These are phyloP conservation scores for Hirtodrosophila duncani DNA, from an alignment of 2,888 invertebrate species.

Conservation along the genomic window DNA sequence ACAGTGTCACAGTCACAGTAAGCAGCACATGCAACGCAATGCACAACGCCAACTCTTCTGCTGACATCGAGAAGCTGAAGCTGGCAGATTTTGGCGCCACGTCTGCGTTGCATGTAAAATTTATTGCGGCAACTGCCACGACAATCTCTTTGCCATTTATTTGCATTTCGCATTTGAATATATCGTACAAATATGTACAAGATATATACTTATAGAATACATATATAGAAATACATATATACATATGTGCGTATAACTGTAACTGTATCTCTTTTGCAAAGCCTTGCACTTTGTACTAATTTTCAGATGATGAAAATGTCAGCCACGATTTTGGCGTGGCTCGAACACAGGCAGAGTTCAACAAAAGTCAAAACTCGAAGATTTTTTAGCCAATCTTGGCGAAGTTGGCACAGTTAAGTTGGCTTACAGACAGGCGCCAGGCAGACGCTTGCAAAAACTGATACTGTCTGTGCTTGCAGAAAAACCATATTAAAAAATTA, in stretches of 20 bases:
- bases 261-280: slow-evolving; percentile 17
- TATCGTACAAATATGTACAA: slow-evolving; percentile 27
- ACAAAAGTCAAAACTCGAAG: too few relatives aligned
- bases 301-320: slow-evolving; percentile 64
- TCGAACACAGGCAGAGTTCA: slow-evolving; percentile 1
- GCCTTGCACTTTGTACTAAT: slow-evolving; percentile 63
- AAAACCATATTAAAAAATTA: slow-evolving; percentile 52
- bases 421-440: slow-evolving; percentile 52
- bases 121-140: slow-evolving; percentile 57
- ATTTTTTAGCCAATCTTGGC: too few relatives aligned
- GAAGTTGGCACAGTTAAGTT: slow-evolving; percentile 4
- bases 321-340: slow-evolving; percentile 54
- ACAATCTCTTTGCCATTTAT: slow-evolving; percentile 64
- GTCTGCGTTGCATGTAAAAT: slow-evolving; percentile 62
- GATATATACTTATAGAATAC: too few relatives aligned
- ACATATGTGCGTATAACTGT: slow-evolving; percentile 19
- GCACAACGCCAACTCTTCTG: slow-evolving; percentile 35
- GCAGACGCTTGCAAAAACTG: slow-evolving; percentile 45
- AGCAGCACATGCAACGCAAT: slow-evolving; percentile 42
- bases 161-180: slow-evolving; percentile 63
- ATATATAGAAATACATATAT: slow-evolving; percentile 19
- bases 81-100: slow-evolving; percentile 65
- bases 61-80: slow-evolving; percentile 59
- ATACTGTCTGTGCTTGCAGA: slow-evolving; percentile 35
- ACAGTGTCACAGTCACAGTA: slow-evolving; percentile 15